Conservation (phyloP, 1,140 invertebrate species). For the Heliconius congener region DNA sequence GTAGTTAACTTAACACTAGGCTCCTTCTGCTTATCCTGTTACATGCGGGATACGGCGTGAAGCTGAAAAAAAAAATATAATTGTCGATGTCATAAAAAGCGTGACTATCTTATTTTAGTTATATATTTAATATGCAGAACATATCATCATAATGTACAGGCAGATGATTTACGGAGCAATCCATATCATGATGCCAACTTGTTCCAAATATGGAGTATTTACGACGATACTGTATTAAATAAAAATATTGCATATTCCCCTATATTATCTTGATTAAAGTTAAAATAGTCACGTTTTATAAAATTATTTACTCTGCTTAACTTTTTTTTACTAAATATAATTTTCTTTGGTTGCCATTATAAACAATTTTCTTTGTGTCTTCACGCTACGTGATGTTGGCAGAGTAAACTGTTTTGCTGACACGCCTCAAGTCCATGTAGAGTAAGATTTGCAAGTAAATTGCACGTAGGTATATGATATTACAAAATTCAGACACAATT, state of each 20-base stretch:
- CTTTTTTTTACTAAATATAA: neutral
- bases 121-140: conserved; percentile 23
- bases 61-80: neutral
- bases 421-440: neutral
- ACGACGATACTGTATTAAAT: neutral
- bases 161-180: conserved; percentile 28
- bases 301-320: too few relatives aligned
- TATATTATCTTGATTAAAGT: neutral
- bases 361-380: neutral
- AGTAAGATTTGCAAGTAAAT: neutral
- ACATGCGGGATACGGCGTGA: too few relatives aligned
- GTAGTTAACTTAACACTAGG: too few relatives aligned
- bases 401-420: neutral
- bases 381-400: neutral
- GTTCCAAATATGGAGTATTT: conserved; percentile 6
- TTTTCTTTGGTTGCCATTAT: neutral
- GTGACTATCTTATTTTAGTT: neutral
- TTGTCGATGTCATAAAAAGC: neutral
- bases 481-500: too few relatives aligned
- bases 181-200: conserved; percentile 21
- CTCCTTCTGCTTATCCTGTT: too few relatives aligned
- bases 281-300: too few relatives aligned
- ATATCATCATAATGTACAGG: conserved; percentile 19
- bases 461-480: neutral
- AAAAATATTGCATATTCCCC: neutral